Conservation (phyloP, 2,797 vertebrate genomes). For the Coccyzus lansbergi region DNA sequence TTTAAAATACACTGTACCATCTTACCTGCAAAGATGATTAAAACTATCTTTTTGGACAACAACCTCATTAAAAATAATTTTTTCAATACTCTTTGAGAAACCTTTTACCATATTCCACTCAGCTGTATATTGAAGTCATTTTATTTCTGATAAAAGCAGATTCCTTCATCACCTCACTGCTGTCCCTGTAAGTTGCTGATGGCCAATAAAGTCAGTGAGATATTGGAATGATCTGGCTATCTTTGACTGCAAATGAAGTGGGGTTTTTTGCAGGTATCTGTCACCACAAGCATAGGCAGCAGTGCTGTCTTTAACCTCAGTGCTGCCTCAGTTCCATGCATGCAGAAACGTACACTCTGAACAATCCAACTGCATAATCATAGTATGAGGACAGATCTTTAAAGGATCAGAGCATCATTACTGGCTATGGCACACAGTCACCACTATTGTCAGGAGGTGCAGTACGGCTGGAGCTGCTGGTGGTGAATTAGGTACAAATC, state of each 20-base stretch:
- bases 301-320: neutral
- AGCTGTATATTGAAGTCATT: neutral
- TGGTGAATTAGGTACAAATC: neutral
- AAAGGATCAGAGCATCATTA: neutral
- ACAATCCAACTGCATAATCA: neutral
- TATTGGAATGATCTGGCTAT: neutral
- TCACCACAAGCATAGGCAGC: neutral
- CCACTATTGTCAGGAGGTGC: neutral
- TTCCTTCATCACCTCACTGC: neutral
- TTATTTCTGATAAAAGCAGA: neutral
- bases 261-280: neutral
- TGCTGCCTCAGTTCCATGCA: neutral
- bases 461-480: neutral
- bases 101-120: neutral
- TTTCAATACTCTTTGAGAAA: neutral
- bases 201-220: neutral
- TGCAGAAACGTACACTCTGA: neutral
- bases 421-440: fast-evolving
- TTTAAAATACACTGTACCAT: neutral
- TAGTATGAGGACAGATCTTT: neutral
- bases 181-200: neutral
- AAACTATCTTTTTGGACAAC: neutral
- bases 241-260: neutral
- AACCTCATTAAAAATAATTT: neutral
- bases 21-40: neutral